Base-by-base conservation (phyloP, 1,140 invertebrate species). In the Chelonus insularis region DNA sequence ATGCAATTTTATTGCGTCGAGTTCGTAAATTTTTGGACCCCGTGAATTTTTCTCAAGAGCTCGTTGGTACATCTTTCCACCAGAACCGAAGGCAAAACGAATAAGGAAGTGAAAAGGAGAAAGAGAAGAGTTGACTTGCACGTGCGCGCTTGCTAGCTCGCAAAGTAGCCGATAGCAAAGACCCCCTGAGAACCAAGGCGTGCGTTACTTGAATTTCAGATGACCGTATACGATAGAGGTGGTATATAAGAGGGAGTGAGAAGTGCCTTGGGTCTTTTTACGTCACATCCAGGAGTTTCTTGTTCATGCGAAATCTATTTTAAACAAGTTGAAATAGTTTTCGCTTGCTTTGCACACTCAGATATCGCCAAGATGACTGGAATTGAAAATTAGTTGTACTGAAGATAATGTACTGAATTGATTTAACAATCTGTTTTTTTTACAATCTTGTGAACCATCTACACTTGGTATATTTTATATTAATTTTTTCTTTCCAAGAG, bases 161-260 rank as follows among this genome's bases (percentile, higher is more conserved):
- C 45, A 48, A 48, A 41, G 55, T 57, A 57, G 55, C 55, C 39
- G 55, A 51, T 39, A 55, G 47, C 45, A 48, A 59, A 55, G 62
- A 59, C 47, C 62, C 56, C 62, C 41, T 58, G 60, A 62, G 55
- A 62, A 62, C 43, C 41, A 47, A 59, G 62, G 57, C 48, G 60
- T 62, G 57, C 62, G 62, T 64, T 64, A 64, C 62, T 60, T 64
- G 62, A 56, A 64, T 64, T 64, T 64, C 52, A 60, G 57, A 64
- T 64, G 62, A 64, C 52, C 52, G 52, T 16, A 29, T 29, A 36
- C 21, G 20, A 29, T 12, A 57, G 21, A 29, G 39, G 25, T 16
- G 23, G 37, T 21, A 9, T 39, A n/a, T 41, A 18, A 9, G 36
- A 56, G 52, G 25, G 18, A 41, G n/a, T 41, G 39, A 12, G 21